Percentiles rank a stretch among this genome's conserved stretches.
Evolutionary conservation across 2,888 invertebrate species (phyloP).

Genomic region (Chelonus formosanus): DNA sequence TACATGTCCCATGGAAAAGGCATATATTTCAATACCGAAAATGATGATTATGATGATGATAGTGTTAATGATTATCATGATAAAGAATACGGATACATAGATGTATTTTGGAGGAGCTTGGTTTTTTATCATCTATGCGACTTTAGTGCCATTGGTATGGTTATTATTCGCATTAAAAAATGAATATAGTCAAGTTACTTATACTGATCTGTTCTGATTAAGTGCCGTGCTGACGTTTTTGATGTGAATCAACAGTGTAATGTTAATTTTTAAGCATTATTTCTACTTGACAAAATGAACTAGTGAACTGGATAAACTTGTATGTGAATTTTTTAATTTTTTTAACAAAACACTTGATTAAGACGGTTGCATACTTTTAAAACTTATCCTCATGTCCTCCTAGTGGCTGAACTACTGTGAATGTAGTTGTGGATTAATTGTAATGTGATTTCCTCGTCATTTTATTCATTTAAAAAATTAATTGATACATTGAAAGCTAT

Average conservation of each 20-base stretch:
- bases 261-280: too few relatives aligned
- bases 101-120: not conserved
- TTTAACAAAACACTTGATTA: too few relatives aligned
- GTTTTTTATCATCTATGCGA: not conserved
- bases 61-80: not conserved
- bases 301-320: too few relatives aligned
- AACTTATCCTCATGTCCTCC: too few relatives aligned
- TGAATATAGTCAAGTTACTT: conserved; percentile 7
- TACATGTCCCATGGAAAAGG: conserved; percentile 9
- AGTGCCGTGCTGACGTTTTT: not conserved
- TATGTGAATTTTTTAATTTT: too few relatives aligned
- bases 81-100: conserved; percentile 4
- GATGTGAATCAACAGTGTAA: not conserved
- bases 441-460: too few relatives aligned
- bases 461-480: too few relatives aligned
- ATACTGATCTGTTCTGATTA: not conserved
- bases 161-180: conserved; percentile 8
- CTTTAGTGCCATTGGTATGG: not conserved
- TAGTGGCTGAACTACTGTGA: too few relatives aligned
- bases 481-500: too few relatives aligned
- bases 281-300: too few relatives aligned
- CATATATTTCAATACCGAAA: conserved; percentile 21
- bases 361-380: too few relatives aligned
- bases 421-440: too few relatives aligned
- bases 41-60: not conserved